Percentiles rank a stretch among this genome's conserved stretches.
These are phyloP conservation scores for Epirrhoe alternata DNA, from an alignment of 2,888 invertebrate species.

Conservation along the genomic window DNA sequence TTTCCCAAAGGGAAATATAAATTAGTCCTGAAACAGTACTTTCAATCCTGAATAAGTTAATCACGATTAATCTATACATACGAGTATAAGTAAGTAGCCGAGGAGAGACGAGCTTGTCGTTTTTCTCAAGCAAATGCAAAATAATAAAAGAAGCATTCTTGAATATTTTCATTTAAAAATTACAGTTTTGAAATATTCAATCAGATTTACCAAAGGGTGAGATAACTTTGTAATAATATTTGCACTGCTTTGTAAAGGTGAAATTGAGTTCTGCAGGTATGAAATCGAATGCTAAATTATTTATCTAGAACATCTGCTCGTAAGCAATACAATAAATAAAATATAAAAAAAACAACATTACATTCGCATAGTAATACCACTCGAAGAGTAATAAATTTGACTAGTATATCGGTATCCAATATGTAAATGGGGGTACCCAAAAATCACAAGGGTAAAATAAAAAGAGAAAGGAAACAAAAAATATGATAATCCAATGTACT, in stretches of 20 bases:
- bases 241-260: background rate
- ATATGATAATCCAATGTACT: constrained; percentile 80
- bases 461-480: constrained; percentile 68
- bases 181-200: too few species aligned
- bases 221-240: background rate
- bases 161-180: too few species aligned
- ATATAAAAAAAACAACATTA: constrained; percentile 62
- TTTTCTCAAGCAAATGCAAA: too few species aligned
- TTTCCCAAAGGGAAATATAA: too few species aligned
- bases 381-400: constrained; percentile 74
- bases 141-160: too few species aligned
- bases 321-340: constrained; percentile 34
- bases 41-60: too few species aligned
- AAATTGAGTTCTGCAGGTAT: constrained; percentile 10
- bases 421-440: constrained; percentile 73
- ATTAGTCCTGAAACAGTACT: too few species aligned
- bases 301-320: constrained; percentile 22
- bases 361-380: constrained; percentile 59
- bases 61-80: too few species aligned
- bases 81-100: too few species aligned
- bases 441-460: constrained; percentile 80
- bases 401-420: constrained; percentile 78
- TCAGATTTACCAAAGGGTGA: background rate
- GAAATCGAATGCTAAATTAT: constrained; percentile 18
- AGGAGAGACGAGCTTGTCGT: too few species aligned